Evolutionary conservation across 2,797 vertebrate species (phyloP).

Genomic region (Momotus momota): DNA sequence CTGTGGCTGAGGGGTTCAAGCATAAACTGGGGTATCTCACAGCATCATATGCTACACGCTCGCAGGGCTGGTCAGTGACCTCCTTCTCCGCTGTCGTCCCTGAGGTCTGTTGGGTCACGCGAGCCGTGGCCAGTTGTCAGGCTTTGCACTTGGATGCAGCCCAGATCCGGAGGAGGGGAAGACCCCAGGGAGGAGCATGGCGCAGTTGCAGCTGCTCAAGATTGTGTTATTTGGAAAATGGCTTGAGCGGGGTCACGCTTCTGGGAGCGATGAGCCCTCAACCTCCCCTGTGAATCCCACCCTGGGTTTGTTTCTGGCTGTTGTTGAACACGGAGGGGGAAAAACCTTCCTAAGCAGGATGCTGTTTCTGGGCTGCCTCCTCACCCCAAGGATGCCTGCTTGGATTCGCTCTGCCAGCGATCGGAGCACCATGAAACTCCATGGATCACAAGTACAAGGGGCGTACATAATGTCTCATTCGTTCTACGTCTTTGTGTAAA

Average conservation of each 20-base stretch:
- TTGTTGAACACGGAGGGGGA: not conserved
- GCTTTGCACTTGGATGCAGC: not conserved
- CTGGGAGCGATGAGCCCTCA: not conserved
- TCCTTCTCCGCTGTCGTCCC: not conserved
- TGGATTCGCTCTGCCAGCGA: not conserved
- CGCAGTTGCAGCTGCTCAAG: not conserved
- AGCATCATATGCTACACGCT: fast-evolving
- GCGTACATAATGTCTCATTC: not conserved
- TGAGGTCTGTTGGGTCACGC: fast-evolving
- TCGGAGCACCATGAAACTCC: not conserved
- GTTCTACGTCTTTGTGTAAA: not conserved
- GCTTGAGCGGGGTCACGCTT: not conserved
- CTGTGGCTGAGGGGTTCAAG: not conserved
- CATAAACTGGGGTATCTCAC: not conserved
- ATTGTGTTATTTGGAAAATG: not conserved
- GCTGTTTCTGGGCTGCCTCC: not conserved
- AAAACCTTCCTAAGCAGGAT: not conserved
- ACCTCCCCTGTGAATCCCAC: not conserved
- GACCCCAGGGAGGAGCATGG: not conserved
- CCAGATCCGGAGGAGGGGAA: not conserved
- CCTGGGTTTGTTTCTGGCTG: not conserved
- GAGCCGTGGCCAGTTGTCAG: not conserved
- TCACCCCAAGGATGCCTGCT: not conserved
- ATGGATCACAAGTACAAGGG: fast-evolving
- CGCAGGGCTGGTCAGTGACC: fast-evolving